Evolutionary conservation across 2,113 vertebrate genomes (phyloP).

Genomic region (Cnemophilus loriae): DNA sequence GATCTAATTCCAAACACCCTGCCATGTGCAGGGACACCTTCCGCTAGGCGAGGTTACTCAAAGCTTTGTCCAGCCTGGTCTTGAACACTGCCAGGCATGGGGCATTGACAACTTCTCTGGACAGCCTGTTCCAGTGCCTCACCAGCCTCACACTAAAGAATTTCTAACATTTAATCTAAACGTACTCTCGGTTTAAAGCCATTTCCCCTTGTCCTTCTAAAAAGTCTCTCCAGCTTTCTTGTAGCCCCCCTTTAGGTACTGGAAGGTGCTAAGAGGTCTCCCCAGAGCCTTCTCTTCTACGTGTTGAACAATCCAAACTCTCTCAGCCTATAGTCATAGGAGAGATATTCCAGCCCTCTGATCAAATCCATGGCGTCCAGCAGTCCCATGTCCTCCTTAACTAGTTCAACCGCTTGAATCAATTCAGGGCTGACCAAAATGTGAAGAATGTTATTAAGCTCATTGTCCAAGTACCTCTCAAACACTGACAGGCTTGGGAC

Average conservation of each 20-base stretch:
- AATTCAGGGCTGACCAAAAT: not conserved
- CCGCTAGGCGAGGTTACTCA: too few relatives aligned
- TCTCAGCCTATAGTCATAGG: not conserved
- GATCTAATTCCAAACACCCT: not conserved
- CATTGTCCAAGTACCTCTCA: not conserved
- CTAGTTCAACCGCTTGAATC: not conserved
- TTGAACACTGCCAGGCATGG: not conserved
- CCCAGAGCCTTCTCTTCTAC: not conserved
- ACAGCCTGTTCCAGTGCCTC: not conserved
- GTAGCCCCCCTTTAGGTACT: not conserved
- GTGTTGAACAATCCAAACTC: not conserved
- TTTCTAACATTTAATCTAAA: not conserved
- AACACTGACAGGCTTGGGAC: not conserved
- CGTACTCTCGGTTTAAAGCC: not conserved
- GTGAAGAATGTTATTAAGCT: not conserved
- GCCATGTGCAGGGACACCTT: not conserved
- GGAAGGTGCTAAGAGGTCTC: not conserved
- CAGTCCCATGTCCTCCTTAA: not conserved
- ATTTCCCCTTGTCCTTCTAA: not conserved
- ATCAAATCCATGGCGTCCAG: not conserved
- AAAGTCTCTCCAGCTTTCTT: not conserved
- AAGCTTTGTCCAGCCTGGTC: not conserved
- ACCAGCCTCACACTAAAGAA: not conserved
- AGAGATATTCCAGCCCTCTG: not conserved
- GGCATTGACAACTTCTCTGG: not conserved